phyloP scores from a whole-genome alignment of 2,797 vertebrate species.

The Sarcoramphus papa region DNA sequence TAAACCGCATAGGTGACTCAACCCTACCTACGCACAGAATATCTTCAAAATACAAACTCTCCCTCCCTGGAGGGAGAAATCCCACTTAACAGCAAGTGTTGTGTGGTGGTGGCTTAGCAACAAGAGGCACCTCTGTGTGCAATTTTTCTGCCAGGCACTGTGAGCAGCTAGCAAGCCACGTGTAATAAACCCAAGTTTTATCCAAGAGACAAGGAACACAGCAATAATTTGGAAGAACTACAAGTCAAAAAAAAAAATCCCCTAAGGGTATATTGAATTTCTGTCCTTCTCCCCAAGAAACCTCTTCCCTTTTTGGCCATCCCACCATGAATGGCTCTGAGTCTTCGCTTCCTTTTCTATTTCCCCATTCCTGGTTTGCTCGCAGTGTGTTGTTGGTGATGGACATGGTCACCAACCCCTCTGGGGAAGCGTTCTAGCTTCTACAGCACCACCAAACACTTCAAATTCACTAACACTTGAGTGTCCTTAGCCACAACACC shows the following conservation, averaged over 20 bases:
- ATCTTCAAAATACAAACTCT: background rate
- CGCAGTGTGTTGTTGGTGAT: accelerated
- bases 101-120: background rate
- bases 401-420: background rate
- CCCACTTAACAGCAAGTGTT: background rate
- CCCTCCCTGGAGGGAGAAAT: background rate
- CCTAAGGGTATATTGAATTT: background rate
- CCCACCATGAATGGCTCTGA: background rate
- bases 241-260: background rate
- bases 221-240: background rate
- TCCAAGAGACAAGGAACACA: background rate
- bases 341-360: background rate
- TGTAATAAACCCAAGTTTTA: background rate
- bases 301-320: background rate
- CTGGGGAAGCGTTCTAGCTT: background rate
- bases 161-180: background rate
- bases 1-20: background rate
- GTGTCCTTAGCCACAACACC: background rate
- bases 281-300: background rate
- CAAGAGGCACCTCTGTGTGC: background rate
- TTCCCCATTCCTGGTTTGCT: background rate
- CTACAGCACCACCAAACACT: background rate
- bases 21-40: background rate
- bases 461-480: background rate
- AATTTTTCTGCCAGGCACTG: background rate